Base-by-base conservation (phyloP, 23 tunicate species). In the Ciona savignyi region DNA sequence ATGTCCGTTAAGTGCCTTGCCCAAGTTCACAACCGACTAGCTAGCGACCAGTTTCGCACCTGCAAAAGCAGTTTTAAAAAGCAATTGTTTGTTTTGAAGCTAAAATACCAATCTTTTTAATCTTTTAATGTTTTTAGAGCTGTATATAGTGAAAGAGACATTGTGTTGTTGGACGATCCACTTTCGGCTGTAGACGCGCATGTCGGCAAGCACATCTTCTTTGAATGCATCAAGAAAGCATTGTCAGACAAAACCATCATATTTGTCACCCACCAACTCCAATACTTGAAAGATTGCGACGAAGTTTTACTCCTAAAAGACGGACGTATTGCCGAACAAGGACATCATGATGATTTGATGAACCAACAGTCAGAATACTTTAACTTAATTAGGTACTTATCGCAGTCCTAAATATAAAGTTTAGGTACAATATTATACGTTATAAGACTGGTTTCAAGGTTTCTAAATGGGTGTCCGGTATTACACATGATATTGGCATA, bases 151-250 rank as follows among this genome's bases (percentile, higher is more conserved):
- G 78, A 78, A n/a, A 79, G 83, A 6, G 99, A 94, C 30, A 79
- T 94, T 23, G 72, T 94, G 25, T 65, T 94, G 19, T 71, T 94
- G 29, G 99, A 94, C 32, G 99, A 94, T 70, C 99, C 99, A 0
- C 69, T 94, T 2, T 94, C 99, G 2, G 99, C 99, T 1, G 99
- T 94, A 19, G 99, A 94, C 34, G 90, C 99, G 23, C 95, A 94
- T 62, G 99, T 94, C 33, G 99, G 92, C 26, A 94, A 94, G 68
- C 88, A 93, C 2, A 94, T 94, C 28, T 94, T 94, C 76, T 83
- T 71, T 61, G 94, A 94, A 51, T 94, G 94, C 76, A 94, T 94
- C 80, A 83, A 84, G 74, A 87, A 71, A 63, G 51, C 48, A 25
- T 70, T 94, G 66, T 42, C 63, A 4, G 89, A 72, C 20, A 86